Percentiles rank a stretch among this genome's conserved stretches.
Evolutionary conservation across 2,113 vertebrate genomes (phyloP).

Genomic region (Ceyx margarethae): DNA sequence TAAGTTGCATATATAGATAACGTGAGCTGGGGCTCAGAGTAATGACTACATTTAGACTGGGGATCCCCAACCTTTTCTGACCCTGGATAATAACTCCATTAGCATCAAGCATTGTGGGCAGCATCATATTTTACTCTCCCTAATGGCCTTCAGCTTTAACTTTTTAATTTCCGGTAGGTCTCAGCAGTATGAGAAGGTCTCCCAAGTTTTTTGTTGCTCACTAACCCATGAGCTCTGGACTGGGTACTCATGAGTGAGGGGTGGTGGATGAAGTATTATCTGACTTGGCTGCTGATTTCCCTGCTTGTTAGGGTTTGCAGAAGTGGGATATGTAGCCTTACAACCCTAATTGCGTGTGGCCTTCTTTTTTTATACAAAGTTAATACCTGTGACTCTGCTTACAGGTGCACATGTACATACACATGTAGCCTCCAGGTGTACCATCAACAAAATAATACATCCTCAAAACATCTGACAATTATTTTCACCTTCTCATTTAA

Average conservation of each 20-base stretch:
- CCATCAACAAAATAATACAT: rapidly evolving
- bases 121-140: neutral
- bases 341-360: rapidly evolving
- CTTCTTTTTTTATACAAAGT: rapidly evolving
- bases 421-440: neutral
- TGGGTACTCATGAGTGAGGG: neutral
- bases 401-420: rapidly evolving
- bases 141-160: neutral
- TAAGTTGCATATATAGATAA: neutral
- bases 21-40: neutral
- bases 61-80: neutral
- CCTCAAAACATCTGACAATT: neutral
- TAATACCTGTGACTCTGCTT: neutral
- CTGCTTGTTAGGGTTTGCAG: neutral
- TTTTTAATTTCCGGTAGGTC: slow-evolving; percentile 40
- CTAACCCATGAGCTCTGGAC: neutral
- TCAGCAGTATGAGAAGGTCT: neutral
- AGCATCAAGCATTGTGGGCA: neutral
- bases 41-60: neutral
- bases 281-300: neutral
- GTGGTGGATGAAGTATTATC: neutral
- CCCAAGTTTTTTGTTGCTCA: neutral
- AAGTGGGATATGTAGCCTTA: neutral
- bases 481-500: neutral
- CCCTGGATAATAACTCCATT: neutral